Percentiles rank a stretch among this genome's conserved stretches.
Evolutionary conservation across 2,888 invertebrate species (phyloP).

Genomic region (Aromia moschata): DNA sequence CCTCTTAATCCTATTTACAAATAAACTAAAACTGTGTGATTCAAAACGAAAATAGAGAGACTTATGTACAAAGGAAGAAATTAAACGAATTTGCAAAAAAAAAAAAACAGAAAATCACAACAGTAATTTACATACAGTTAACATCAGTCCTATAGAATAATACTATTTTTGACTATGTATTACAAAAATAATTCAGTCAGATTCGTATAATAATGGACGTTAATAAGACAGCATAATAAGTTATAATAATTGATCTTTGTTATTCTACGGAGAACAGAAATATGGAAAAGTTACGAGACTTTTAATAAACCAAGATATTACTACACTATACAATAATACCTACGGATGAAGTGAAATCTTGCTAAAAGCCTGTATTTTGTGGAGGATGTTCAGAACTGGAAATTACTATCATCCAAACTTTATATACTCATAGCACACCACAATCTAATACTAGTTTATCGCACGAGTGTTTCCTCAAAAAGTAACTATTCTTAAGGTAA

Average conservation of each 20-base stretch:
- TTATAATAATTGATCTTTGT: slow-evolving; percentile 45
- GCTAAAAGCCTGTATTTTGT: too few species aligned
- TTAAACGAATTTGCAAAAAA: slow-evolving; percentile 16
- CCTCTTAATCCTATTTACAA: slow-evolving; percentile 36
- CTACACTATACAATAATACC: too few species aligned
- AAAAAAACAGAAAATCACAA: slow-evolving; percentile 32
- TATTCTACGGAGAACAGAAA: slow-evolving; percentile 26
- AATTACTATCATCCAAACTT: too few species aligned
- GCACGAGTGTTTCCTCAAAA: too few species aligned
- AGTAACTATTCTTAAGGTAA: too few species aligned
- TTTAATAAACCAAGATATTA: too few species aligned
- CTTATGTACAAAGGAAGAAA: slow-evolving; percentile 27
- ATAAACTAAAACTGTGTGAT: slow-evolving; percentile 16
- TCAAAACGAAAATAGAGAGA: slow-evolving; percentile 21
- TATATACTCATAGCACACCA: too few species aligned
- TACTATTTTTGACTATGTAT: slow-evolving; percentile 36
- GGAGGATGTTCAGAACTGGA: too few species aligned
- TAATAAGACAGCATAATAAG: slow-evolving; percentile 47
- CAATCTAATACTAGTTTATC: too few species aligned
- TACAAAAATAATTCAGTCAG: slow-evolving; percentile 57
- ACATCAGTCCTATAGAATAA: slow-evolving; percentile 49
- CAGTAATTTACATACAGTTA: slow-evolving; percentile 35
- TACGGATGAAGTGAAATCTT: too few species aligned
- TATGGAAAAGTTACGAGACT: slow-evolving; percentile 6
- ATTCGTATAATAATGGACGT: slow-evolving; percentile 53